Percentiles rank a stretch among this genome's conserved stretches.
phyloP scores from a whole-genome alignment of 1,140 invertebrate species.

The Orussus abietinus region DNA sequence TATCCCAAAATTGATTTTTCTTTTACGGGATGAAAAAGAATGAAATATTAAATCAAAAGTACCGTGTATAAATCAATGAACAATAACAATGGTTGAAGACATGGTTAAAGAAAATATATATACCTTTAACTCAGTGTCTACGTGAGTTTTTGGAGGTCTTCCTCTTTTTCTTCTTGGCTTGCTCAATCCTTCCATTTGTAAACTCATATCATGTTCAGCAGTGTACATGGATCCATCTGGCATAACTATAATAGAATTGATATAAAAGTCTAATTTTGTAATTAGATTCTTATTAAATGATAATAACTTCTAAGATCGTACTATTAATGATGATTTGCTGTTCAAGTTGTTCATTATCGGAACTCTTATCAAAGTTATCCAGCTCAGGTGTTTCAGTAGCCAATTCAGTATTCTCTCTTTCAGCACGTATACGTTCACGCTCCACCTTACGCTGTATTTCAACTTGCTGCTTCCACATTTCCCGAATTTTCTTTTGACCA shows the following conservation, averaged over 20 bases:
- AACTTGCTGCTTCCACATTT: constrained; percentile 52
- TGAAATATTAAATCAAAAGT: too few species aligned
- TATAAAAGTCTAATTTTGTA: background rate
- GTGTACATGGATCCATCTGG: constrained; percentile 57
- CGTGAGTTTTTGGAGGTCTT: constrained; percentile 59
- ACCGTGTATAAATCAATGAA: constrained; percentile 4
- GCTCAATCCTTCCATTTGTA: constrained; percentile 62
- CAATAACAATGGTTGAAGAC: constrained; percentile 5
- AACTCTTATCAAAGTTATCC: constrained; percentile 16
- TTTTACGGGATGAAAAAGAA: too few species aligned
- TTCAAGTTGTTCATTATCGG: constrained; percentile 43
- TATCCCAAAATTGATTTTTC: too few species aligned
- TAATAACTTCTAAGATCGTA: constrained; percentile 21
- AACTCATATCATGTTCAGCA: constrained; percentile 55
- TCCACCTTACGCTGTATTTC: constrained; percentile 35
- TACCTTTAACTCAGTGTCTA: constrained; percentile 43
- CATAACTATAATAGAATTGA: constrained; percentile 41
- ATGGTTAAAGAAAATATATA: constrained; percentile 13
- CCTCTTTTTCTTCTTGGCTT: constrained; percentile 66
- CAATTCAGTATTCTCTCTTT: constrained; percentile 25
- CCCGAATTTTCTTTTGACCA: constrained; percentile 61
- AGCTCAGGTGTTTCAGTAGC: constrained; percentile 19
- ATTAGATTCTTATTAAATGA: constrained; percentile 6
- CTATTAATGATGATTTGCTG: constrained; percentile 54
- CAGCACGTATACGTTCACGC: constrained; percentile 28